Evolutionary conservation across 1,140 invertebrate species (phyloP), one percentile per base, ranked within the genome.

Genomic region (Brachionus rubens): DNA sequence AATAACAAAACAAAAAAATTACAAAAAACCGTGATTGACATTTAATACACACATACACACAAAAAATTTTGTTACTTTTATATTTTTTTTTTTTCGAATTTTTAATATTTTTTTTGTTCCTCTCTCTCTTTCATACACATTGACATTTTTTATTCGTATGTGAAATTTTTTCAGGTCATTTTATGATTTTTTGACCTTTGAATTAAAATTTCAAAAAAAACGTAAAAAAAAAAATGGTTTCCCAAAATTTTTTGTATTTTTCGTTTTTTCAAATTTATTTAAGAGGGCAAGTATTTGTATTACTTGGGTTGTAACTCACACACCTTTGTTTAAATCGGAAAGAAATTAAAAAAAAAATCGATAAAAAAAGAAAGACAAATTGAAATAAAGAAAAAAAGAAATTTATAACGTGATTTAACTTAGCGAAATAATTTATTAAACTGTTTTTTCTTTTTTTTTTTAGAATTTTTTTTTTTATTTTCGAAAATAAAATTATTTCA

Each of bases 211-310:
- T 1, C 14, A 28, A 12, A 2, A 16, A 52, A 54, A 21, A 54
- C 52, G n/a, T n/a, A n/a, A n/a, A n/a, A n/a, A n/a, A n/a, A 24
- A 54, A 54, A 54, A 54, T 54, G 52, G 52, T 54, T 54, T 54
- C 52, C 21, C 28, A 54, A n/a, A 54, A 54, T 54, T 54, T 48
- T 54, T 54, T 33, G 16, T 54, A 28, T 28, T 28, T 54, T 54
- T 30, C 14, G 33, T 54, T 54, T 30, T 28, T 54, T 54, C 33
- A 54, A 14, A 54, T 28, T 28, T 28, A 28, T 54, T 54, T 28
- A 54, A 24, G 16, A 54, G 33, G 52, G 26, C 52, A 28, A 28
- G 26, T 54, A 54, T 54, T 54, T 54, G 52, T 54, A 54, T 54
- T 28, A 24, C 52, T 54, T 24, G 52, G 52, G 24, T 54, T 24